Evolutionary conservation across 2,113 vertebrate species (phyloP).

Genomic region (Gopherus flavomarginatus): DNA sequence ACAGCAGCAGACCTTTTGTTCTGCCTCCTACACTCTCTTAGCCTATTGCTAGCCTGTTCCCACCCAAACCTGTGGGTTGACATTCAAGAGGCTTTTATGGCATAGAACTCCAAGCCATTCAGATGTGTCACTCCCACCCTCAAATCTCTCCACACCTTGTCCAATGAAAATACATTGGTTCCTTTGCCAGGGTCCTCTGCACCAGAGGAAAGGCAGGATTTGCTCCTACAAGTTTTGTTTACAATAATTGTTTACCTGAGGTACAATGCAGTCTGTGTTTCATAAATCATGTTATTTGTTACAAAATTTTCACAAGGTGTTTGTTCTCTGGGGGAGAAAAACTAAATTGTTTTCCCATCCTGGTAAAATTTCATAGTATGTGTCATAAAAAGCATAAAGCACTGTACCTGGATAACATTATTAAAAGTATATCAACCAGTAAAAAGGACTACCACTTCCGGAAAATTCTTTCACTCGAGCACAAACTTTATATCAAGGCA

Average conservation of each 20-base stretch:
- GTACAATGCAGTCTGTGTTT: neutral
- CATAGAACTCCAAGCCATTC: neutral
- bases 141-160: accelerated
- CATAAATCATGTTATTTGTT: neutral
- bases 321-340: neutral
- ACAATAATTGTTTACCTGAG: neutral
- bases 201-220: neutral
- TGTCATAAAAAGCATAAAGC: neutral
- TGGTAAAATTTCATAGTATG: neutral
- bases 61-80: neutral
- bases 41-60: neutral
- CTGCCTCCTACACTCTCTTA: accelerated
- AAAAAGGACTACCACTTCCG: slow-evolving; percentile 48
- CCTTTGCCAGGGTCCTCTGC: neutral
- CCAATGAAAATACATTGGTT: neutral
- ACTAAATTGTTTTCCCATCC: neutral
- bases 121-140: neutral
- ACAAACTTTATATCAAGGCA: slow-evolving; percentile 41
- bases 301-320: neutral
- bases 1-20: neutral
- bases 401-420: slow-evolving; percentile 51
- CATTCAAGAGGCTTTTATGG: neutral
- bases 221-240: neutral
- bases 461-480: slow-evolving; percentile 50
- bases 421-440: slow-evolving; percentile 49